Evolutionary conservation across 2,888 invertebrate species (phyloP), one percentile per base, ranked within the genome.

Genomic region (Luffia ferchaultella): DNA sequence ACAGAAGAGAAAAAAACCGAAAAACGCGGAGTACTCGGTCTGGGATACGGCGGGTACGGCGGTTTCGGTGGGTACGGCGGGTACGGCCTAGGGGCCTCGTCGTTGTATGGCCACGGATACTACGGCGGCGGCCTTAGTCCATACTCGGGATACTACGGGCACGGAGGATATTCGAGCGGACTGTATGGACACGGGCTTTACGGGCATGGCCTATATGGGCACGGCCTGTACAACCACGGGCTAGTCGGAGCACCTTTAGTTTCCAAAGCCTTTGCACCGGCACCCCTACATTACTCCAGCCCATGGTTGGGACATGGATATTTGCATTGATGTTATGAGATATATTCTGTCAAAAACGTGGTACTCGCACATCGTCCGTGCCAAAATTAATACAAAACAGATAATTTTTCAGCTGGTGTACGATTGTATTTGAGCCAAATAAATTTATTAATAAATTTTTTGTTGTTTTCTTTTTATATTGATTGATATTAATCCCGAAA

Each of bases 11-110:
- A 52, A 50, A 44, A 50, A 42, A 46, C 16, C 20, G 50, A 52
- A 42, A 52, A 52, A 45, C 20, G 52, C 15, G 52, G 52, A 1
- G 43, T 48, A 7, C 45, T 50, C 40, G 56, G 55, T 5, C 9
- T 54, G 44, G 62, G 53, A 58, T 56, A 65, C 2, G 46, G 63
- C 59, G 44, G 55, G 9, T 16, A 57, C 49, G 56, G 60, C 51
- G 58, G 58, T 9, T 58, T 60, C 50, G 63, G 63, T 42, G 67
- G 68, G 54, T 67, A 67, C 56, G 66, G 70, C 30, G 54, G 56
- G 2, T 19, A 18, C 2, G 30, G 40, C 7, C 17, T 18, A 12
- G 49, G 16, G 12, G n/a, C 20, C 5, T 41, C 43, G 18, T 43
- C 49, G 0, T 18, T 54, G 18, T 51, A 50, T 48, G 64, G 64